Evolutionary conservation across 2,888 invertebrate species (phyloP).

Genomic region (Hofmannophila pseudospretella): DNA sequence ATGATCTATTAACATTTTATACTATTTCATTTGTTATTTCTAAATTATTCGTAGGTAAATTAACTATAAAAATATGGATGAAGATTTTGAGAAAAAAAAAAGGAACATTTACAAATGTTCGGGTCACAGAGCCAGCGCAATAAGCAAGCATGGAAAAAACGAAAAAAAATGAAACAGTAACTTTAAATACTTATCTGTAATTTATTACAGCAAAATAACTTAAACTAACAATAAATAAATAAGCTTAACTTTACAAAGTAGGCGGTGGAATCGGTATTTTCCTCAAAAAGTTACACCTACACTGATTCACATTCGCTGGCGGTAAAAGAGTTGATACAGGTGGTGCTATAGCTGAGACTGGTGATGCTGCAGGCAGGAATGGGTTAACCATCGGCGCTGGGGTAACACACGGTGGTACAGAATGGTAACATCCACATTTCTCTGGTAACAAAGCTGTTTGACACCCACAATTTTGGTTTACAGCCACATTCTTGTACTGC

Average conservation of each 20-base stretch:
- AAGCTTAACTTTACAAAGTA: slow-evolving; percentile 18
- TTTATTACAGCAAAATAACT: slow-evolving; percentile 6
- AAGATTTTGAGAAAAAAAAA: too few species aligned
- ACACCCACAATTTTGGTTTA: not conserved
- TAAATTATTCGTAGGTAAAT: too few species aligned
- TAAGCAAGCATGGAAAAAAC: too few species aligned
- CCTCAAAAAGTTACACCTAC: slow-evolving; percentile 41
- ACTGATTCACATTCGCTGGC: slow-evolving; percentile 28
- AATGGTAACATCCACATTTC: not conserved
- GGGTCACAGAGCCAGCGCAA: too few species aligned
- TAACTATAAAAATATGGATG: too few species aligned
- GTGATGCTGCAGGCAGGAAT: slow-evolving; percentile 39
- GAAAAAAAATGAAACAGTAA: not conserved
- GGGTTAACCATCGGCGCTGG: slow-evolving; percentile 26
- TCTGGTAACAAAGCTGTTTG: not conserved
- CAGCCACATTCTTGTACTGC: too few species aligned
- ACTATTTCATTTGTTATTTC: too few species aligned
- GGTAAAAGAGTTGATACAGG: slow-evolving; percentile 31
- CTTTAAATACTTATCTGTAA: not conserved
- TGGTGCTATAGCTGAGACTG: slow-evolving; percentile 32
- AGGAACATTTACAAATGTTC: too few species aligned
- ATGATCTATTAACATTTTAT: too few species aligned
- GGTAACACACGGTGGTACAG: slow-evolving; percentile 2
- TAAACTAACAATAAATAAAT: slow-evolving; percentile 11
- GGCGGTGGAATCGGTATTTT: slow-evolving; percentile 44